Evolutionary conservation across 2,113 vertebrate species (phyloP), one percentile per base, ranked within the genome.

Genomic region (Lycocorax pyrrhopterus): DNA sequence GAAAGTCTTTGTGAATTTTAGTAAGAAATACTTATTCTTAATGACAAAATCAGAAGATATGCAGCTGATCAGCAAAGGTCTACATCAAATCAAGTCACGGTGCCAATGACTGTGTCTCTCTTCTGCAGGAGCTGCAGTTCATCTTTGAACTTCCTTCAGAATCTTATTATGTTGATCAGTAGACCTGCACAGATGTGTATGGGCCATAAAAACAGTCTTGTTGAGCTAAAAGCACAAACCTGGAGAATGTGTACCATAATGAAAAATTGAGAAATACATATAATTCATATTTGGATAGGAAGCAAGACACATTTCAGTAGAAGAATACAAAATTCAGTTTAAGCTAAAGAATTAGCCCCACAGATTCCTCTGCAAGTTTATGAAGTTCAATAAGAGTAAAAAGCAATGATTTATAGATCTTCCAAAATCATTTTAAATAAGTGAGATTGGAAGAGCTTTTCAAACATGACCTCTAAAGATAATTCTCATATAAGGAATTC

Each of bases 201-300:
- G 47, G 9, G 4, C 10, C 26, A 29, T 33, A 7, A 32, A 86
- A 60, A 55, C 1, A 1, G 1, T 20, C 7, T 43, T 4, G 5
- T 6, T 86, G 23, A 37, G 3, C 15, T 76, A 49, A 60, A 71
- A 83, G 4, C 11, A 29, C 32, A 83, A 80, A 63, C 12, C 7
- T 63, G 33, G 27, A 51, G 6, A 56, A 67, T n/a, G 6, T 13
- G 4, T 41, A n/a, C 13, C 8, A 7, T 25, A 78, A 64, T 9
- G 14, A 66, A 75, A 88, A 47, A 2, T 19, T 49, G 8, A 79
- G 20, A 76, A 86, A 83, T 51, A 1, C 1, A 0, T 62, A 27
- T 22, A 59, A 46, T 43, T 8, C 7, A 17, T 46, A 35, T 77
- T 64, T 22, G 59, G 12, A 41, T 35, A 49, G 3, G 16, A 81